Evolutionary conservation across 2,113 vertebrate genomes (phyloP).

Genomic region (Callionymus lyra): DNA sequence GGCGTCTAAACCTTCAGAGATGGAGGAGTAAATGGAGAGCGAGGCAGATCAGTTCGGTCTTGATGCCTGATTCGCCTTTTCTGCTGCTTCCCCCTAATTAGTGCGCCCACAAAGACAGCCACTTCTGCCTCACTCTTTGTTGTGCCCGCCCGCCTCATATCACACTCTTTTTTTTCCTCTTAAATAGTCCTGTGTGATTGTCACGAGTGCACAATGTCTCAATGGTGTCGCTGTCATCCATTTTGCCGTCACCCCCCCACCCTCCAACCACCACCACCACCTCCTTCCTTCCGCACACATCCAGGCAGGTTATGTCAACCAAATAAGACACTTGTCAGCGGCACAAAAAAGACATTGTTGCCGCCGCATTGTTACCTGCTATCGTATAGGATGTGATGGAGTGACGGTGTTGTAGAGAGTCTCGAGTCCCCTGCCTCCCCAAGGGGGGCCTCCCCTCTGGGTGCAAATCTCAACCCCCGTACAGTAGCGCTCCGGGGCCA

Average conservation of each 20-base stretch:
- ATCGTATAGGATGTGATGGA: conserved; percentile 60
- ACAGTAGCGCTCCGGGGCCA: conserved; percentile 60
- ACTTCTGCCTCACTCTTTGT: conserved; percentile 22
- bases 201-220: conserved; percentile 48
- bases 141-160: conserved; percentile 15
- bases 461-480: conserved; percentile 58
- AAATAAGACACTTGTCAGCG: conserved; percentile 64
- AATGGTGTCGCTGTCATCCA: conserved; percentile 55
- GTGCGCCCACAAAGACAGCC: conserved; percentile 25
- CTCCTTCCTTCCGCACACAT: too few relatives aligned
- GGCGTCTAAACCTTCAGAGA: conserved; percentile 42
- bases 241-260: conserved; percentile 37
- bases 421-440: conserved; percentile 20
- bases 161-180: conserved; percentile 20
- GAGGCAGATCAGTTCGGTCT: conserved; percentile 16
- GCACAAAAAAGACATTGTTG: conserved; percentile 61
- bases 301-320: conserved; percentile 55
- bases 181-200: conserved; percentile 41
- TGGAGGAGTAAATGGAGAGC: conserved; percentile 20
- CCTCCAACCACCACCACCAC: too few relatives aligned
- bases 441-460: conserved; percentile 57
- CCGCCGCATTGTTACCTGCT: conserved; percentile 55
- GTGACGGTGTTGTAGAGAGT: conserved; percentile 43
- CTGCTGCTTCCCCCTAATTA: conserved; percentile 35
- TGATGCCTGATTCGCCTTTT: conserved; percentile 18